Conservation (phyloP, 2,113 vertebrate species). For the Sinocyclocheilus grahami region DNA sequence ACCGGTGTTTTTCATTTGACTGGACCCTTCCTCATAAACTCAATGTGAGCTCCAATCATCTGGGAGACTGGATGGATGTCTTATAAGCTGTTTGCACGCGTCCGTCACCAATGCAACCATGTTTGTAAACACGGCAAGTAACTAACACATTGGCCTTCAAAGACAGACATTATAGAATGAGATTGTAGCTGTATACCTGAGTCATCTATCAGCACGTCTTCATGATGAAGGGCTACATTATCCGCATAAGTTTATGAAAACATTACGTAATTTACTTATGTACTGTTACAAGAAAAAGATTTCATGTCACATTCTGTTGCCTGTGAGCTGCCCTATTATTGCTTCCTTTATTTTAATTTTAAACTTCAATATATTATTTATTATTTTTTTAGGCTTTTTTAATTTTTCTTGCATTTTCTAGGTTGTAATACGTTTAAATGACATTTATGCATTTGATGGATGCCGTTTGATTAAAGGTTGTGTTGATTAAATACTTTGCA, state of each 20-base stretch:
- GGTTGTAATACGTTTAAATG: background rate
- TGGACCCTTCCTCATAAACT: slow-evolving; percentile 72
- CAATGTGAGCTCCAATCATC: slow-evolving; percentile 65
- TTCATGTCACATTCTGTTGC: background rate
- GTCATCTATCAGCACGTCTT: slow-evolving; percentile 54
- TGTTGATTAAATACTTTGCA: background rate
- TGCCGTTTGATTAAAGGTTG: background rate
- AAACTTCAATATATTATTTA: background rate
- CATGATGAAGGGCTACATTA: slow-evolving; percentile 61
- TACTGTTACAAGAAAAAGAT: background rate
- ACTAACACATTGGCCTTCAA: slow-evolving; percentile 68
- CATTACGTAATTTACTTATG: slow-evolving; percentile 64
- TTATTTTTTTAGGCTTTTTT: no score
- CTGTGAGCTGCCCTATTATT: background rate
- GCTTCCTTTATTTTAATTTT: background rate
- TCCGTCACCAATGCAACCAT: slow-evolving; percentile 60
- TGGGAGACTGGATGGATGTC: slow-evolving; percentile 65
- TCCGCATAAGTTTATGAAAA: slow-evolving; percentile 63
- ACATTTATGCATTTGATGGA: background rate
- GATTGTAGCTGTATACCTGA: slow-evolving; percentile 70
- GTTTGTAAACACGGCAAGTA: slow-evolving; percentile 73
- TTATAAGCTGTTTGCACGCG: slow-evolving; percentile 71
- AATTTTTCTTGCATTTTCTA: background rate
- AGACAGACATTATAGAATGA: slow-evolving; percentile 60
- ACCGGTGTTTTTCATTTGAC: slow-evolving; percentile 75